These are phyloP conservation scores for Lysiphlebus fabarum DNA, from an alignment of 1,140 invertebrate species.

Conservation along the genomic window DNA sequence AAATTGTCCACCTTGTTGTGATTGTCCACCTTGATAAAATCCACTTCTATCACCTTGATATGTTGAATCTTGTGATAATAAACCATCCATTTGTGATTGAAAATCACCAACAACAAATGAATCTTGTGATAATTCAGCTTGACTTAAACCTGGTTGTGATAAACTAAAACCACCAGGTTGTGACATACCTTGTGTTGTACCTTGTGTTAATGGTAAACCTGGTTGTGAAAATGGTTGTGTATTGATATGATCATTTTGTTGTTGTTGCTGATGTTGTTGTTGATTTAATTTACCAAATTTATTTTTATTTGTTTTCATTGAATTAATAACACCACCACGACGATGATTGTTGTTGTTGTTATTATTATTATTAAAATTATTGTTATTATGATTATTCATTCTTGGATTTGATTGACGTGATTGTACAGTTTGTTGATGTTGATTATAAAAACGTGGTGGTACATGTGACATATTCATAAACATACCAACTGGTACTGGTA, in stretches of 20 bases:
- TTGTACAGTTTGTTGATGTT: slow-evolving; percentile 71
- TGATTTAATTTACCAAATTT: slow-evolving; percentile 49
- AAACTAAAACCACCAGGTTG: slow-evolving; percentile 66
- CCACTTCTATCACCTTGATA: slow-evolving; percentile 79
- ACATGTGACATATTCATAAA: slow-evolving; percentile 91
- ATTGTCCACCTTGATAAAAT: slow-evolving; percentile 65
- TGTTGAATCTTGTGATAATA: slow-evolving; percentile 92
- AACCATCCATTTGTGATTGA: slow-evolving; percentile 90
- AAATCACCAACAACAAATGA: slow-evolving; percentile 81
- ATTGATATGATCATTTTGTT: slow-evolving; percentile 18
- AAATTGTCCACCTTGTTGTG: slow-evolving; percentile 58
- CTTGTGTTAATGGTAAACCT: slow-evolving; percentile 62
- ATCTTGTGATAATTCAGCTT: slow-evolving; percentile 83
- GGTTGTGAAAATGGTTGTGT: slow-evolving; percentile 65
- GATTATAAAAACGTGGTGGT: slow-evolving; percentile 82
- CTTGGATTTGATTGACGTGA: slow-evolving; percentile 53
- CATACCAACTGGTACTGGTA: slow-evolving; percentile 91
- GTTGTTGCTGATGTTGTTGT: slow-evolving; percentile 30
- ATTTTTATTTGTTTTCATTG: slow-evolving; percentile 35
- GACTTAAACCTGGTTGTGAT: slow-evolving; percentile 67
- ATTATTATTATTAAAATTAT: too few relatives aligned
- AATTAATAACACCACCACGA: slow-evolving; percentile 18
- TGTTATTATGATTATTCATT: too few relatives aligned
- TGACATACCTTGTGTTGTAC: slow-evolving; percentile 70
- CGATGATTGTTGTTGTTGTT: slow-evolving; percentile 39